These are phyloP conservation scores for Pinctada fucata DNA, from an alignment of 2,888 invertebrate genomes.

Conservation along the genomic window DNA sequence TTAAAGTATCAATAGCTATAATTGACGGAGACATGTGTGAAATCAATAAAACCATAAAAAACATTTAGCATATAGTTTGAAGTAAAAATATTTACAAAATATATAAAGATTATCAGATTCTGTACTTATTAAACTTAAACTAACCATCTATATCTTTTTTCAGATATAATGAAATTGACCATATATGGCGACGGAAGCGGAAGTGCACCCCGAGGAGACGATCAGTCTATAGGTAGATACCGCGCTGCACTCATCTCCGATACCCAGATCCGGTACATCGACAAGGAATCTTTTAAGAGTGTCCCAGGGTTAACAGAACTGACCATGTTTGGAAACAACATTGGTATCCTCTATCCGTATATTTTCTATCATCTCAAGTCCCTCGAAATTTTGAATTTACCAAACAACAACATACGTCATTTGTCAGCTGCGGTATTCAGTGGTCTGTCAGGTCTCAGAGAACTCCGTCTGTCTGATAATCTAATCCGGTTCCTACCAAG, in stretches of 20 bases:
- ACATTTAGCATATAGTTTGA: too few relatives aligned
- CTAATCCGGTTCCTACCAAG: slow-evolving; percentile 53
- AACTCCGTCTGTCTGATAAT: slow-evolving; percentile 54
- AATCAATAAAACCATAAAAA: too few relatives aligned
- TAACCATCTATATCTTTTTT: slow-evolving; percentile 26
- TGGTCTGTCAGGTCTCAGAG: slow-evolving; percentile 44
- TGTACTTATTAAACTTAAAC: too few relatives aligned
- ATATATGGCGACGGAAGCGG: slow-evolving; percentile 52
- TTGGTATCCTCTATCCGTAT: slow-evolving; percentile 53
- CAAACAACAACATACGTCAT: slow-evolving; percentile 58
- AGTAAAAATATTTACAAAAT: too few relatives aligned
- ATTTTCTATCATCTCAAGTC: slow-evolving; percentile 48
- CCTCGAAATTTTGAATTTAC: slow-evolving; percentile 49
- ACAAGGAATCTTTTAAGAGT: slow-evolving; percentile 49
- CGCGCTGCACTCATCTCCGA: slow-evolving; percentile 27
- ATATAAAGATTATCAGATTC: too few relatives aligned
- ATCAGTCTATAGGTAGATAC: slow-evolving; percentile 6
- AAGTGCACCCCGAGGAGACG: slow-evolving; percentile 13
- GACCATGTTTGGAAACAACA: slow-evolving; percentile 56
- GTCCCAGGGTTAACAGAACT: slow-evolving; percentile 45
- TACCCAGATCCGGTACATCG: slow-evolving; percentile 49
- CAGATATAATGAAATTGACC: slow-evolving; percentile 52
- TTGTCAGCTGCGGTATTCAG: slow-evolving; percentile 56
- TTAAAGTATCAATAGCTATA: too few relatives aligned
- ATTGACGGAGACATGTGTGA: too few relatives aligned